phyloP scores from a whole-genome alignment of 2,113 vertebrate species.

The Pitta sordida region DNA sequence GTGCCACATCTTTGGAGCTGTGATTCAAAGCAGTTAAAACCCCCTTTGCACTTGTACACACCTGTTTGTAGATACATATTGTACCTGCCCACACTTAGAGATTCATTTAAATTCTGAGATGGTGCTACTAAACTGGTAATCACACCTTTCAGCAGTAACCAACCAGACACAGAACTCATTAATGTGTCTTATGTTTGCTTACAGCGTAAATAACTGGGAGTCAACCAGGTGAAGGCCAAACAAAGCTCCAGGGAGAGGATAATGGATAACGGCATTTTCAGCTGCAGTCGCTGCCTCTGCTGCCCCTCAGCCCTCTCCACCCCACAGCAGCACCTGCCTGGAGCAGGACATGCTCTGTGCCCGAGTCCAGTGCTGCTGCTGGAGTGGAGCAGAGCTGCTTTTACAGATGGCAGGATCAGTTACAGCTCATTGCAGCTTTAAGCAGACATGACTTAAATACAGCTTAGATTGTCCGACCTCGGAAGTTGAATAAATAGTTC shows the following conservation, averaged over 20 bases:
- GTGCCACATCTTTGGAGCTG: neutral
- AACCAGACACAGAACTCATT: neutral
- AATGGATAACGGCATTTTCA: accelerated
- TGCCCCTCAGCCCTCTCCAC: neutral
- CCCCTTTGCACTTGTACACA: neutral
- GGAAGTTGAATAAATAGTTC: neutral
- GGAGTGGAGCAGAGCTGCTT: neutral
- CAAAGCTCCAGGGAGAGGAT: neutral
- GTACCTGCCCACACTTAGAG: neutral
- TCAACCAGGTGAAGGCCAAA: neutral
- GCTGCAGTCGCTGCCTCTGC: neutral
- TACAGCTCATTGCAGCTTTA: neutral
- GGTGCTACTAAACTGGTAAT: neutral
- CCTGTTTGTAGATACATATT: neutral
- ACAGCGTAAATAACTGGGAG: neutral
- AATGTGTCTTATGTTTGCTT: neutral
- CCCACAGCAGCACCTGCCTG: accelerated
- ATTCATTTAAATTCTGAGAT: neutral
- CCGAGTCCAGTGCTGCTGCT: neutral
- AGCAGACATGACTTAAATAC: neutral
- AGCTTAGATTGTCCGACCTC: neutral
- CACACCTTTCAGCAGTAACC: neutral
- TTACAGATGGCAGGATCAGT: neutral
- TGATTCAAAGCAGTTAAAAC: neutral
- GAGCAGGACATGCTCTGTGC: accelerated